phyloP scores from a whole-genome alignment of 2,797 vertebrate genomes.

The Furcifer pardalis region DNA sequence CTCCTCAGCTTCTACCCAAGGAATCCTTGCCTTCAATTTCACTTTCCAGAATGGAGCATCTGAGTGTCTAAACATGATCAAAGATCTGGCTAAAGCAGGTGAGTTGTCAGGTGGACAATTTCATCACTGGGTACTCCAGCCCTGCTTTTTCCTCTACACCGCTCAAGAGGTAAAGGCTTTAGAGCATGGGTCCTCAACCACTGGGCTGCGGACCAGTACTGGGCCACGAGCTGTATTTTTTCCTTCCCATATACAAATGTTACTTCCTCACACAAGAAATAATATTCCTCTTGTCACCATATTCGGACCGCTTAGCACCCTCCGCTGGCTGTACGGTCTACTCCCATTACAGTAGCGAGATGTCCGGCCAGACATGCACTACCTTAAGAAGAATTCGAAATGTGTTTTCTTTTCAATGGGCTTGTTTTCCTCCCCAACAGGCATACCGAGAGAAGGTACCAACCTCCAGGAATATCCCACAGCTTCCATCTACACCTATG shows the following conservation, averaged over 20 bases:
- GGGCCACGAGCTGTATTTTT: neutral
- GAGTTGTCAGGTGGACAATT: neutral
- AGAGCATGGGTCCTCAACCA: too few species aligned
- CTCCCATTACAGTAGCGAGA: too few species aligned
- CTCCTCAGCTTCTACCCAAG: conserved; percentile 24
- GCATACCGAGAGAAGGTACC: conserved; percentile 6
- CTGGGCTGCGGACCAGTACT: too few species aligned
- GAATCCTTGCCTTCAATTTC: conserved; percentile 30
- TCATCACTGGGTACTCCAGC: neutral
- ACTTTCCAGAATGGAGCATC: conserved; percentile 28
- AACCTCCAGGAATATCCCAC: conserved; percentile 39
- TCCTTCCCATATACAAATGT: too few species aligned
- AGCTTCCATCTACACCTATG: conserved; percentile 29
- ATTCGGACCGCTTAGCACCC: too few species aligned
- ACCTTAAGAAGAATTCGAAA: too few species aligned
- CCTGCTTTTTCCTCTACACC: neutral
- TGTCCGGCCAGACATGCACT: too few species aligned
- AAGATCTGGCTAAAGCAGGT: neutral
- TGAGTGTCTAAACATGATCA: conserved; percentile 32
- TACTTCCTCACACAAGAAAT: too few species aligned
- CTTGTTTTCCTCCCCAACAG: neutral
- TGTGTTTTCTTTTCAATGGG: neutral
- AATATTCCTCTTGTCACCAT: too few species aligned
- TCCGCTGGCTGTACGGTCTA: too few species aligned
- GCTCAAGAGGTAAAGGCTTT: neutral